Conservation (phyloP, 2,888 invertebrate genomes). For the Scrobipalpa costella region DNA sequence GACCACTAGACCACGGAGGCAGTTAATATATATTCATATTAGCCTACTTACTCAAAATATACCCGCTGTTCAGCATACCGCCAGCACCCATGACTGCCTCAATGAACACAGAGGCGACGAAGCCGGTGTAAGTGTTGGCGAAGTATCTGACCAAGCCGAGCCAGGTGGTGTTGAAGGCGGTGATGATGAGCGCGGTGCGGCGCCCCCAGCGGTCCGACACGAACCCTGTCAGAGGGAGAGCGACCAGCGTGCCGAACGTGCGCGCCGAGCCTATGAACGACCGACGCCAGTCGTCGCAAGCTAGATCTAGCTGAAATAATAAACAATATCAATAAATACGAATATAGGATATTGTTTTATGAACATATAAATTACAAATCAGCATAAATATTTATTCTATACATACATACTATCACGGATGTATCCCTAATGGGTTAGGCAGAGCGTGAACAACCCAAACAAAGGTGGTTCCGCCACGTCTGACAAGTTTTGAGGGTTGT, state of each 20-base stretch:
- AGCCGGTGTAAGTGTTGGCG: constrained; percentile 83
- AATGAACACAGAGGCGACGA: constrained; percentile 84
- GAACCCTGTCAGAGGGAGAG: constrained; percentile 85
- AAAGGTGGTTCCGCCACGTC: too few relatives aligned
- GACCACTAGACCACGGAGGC: too few relatives aligned
- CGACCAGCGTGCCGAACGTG: constrained; percentile 84
- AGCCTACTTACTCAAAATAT: constrained; percentile 74
- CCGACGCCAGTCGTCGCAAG: constrained; percentile 85
- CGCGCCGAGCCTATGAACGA: constrained; percentile 86
- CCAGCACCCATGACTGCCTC: constrained; percentile 85
- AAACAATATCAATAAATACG: not conserved
- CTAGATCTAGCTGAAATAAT: constrained; percentile 77
- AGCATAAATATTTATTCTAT: too few relatives aligned
- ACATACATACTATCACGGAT: too few relatives aligned
- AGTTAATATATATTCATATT: not conserved
- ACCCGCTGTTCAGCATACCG: constrained; percentile 83
- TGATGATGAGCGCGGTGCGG: constrained; percentile 77
- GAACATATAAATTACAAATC: too few relatives aligned
- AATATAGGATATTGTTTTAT: too few relatives aligned
- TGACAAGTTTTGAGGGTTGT: too few relatives aligned
- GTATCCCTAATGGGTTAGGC: too few relatives aligned
- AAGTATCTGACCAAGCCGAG: constrained; percentile 82
- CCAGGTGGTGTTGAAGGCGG: constrained; percentile 80
- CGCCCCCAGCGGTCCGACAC: constrained; percentile 87
- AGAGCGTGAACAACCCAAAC: too few relatives aligned